Conservation (phyloP, 2,113 vertebrate genomes). For the Gasterosteus nipponicus region DNA sequence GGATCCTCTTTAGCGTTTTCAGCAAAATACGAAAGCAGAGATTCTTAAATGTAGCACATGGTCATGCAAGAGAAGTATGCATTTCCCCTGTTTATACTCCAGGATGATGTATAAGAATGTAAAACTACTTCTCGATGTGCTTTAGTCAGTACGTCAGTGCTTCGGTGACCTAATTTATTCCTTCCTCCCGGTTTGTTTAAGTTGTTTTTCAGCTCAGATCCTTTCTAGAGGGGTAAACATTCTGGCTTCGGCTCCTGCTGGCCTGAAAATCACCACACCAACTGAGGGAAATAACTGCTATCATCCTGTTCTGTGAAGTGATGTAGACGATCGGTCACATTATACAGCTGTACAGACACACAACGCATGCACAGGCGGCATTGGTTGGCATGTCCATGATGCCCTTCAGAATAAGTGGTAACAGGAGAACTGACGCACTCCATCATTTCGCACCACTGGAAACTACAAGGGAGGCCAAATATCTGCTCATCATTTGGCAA, state of each 20-base stretch:
- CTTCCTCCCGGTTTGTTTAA: conserved; percentile 46
- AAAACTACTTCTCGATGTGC: conserved; percentile 19
- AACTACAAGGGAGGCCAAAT: not conserved
- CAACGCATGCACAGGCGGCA: not conserved
- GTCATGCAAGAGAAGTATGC: not conserved
- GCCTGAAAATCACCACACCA: conserved; percentile 4
- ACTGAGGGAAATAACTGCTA: conserved; percentile 16
- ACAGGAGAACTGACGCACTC: not conserved
- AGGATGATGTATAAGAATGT: not conserved
- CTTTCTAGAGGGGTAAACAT: conserved; percentile 62
- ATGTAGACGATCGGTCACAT: not conserved
- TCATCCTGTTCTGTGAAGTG: not conserved
- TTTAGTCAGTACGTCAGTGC: conserved; percentile 9
- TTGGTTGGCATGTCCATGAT: conserved; percentile 1
- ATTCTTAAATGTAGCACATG: not conserved
- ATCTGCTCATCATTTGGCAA: not conserved
- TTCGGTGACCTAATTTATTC: conserved; percentile 36
- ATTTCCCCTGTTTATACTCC: not conserved
- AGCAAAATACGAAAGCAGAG: not conserved
- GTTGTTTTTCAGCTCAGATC: conserved; percentile 49
- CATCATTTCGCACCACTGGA: not conserved
- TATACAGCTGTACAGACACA: not conserved
- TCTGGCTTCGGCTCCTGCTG: conserved; percentile 23
- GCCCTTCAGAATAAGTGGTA: conserved; percentile 10
- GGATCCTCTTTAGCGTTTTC: not conserved